Evolutionary conservation across 2,888 invertebrate species (phyloP).

Genomic region (Lacanobia wlatinum): DNA sequence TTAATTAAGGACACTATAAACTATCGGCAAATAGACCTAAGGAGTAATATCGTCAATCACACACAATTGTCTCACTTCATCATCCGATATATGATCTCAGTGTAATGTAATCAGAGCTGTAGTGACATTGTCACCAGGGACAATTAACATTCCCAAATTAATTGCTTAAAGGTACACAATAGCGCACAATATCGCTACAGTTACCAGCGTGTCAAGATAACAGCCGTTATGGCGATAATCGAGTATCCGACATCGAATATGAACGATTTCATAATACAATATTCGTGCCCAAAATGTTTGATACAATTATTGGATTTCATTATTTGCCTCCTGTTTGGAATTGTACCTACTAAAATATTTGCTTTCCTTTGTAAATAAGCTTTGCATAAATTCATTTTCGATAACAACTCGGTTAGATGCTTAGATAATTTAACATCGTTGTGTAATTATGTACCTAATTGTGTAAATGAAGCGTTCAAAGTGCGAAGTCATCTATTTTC

Average conservation of each 20-base stretch:
- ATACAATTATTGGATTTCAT: conserved; percentile 38
- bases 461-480: background rate
- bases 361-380: background rate
- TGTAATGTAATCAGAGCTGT: conserved; percentile 21
- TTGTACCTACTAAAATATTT: conserved; percentile 8
- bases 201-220: conserved; percentile 45
- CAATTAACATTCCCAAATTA: conserved; percentile 29
- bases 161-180: conserved; percentile 34
- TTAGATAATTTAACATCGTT: background rate
- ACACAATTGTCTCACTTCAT: background rate
- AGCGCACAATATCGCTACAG: conserved; percentile 18
- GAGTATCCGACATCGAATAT: conserved; percentile 19
- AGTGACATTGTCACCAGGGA: conserved; percentile 1
- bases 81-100: conserved; percentile 7
- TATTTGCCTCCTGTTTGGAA: conserved; percentile 4
- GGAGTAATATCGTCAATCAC: conserved; percentile 22
- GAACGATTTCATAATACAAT: conserved; percentile 12
- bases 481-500: conserved; percentile 5
- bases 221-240: conserved; percentile 19
- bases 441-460: background rate
- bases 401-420: background rate
- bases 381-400: conserved; percentile 28
- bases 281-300: conserved; percentile 18
- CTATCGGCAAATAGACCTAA: background rate
- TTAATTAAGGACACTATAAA: background rate